These are phyloP conservation scores for Etheostoma nigrum DNA, from an alignment of 2,797 vertebrate genomes.

Conservation along the genomic window DNA sequence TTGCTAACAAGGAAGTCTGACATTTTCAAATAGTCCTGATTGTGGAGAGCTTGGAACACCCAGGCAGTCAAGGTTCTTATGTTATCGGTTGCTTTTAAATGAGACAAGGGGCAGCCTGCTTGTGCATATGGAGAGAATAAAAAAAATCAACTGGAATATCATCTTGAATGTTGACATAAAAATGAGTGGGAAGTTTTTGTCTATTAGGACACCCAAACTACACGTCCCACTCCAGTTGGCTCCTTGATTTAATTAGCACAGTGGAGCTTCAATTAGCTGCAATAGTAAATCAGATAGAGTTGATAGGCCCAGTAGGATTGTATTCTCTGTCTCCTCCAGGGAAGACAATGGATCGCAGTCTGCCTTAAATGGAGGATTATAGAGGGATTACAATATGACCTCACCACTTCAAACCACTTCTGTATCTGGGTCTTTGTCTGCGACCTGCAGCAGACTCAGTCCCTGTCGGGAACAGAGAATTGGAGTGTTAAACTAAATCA, in stretches of 20 bases:
- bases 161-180: conserved; percentile 48
- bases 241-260: conserved; percentile 78
- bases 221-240: conserved; percentile 63
- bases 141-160: conserved; percentile 25
- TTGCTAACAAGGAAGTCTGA: conserved; percentile 89
- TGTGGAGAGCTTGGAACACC: conserved; percentile 80
- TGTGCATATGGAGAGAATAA: conserved; percentile 26
- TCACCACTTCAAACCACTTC: conserved; percentile 36
- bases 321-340: conserved; percentile 32
- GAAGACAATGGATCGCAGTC: conserved; percentile 39
- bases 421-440: conserved; percentile 28
- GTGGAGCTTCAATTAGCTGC: conserved; percentile 71
- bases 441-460: conserved; percentile 16
- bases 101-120: conserved; percentile 55
- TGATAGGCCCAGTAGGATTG: conserved; percentile 50
- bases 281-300: conserved; percentile 66
- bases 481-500: conserved; percentile 5
- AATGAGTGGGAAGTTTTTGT: conserved; percentile 42
- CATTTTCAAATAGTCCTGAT: conserved; percentile 87
- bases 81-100: conserved; percentile 77
- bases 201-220: conserved; percentile 24
- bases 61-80: conserved; percentile 40
- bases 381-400: conserved; percentile 43
- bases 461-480: background rate
- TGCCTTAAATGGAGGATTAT: conserved; percentile 44